Conservation (phyloP, 2,113 vertebrate genomes). For the Brachypteracias leptosomus region DNA sequence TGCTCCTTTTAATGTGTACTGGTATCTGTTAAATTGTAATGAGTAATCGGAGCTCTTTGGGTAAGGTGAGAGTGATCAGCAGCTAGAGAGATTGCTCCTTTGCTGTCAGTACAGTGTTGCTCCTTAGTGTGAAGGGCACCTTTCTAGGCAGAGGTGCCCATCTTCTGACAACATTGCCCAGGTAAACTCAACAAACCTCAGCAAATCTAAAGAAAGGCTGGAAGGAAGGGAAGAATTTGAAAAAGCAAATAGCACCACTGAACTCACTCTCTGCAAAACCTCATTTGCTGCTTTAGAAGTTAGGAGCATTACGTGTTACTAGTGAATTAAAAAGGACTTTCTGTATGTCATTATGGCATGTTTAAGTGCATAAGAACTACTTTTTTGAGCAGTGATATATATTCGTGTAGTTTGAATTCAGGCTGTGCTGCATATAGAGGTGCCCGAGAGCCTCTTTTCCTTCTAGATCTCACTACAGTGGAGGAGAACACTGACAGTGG, state of each 20-base stretch:
- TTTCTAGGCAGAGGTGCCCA: background rate
- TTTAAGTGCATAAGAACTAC: background rate
- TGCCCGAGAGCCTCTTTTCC: background rate
- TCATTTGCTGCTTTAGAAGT: background rate
- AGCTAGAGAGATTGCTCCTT: background rate
- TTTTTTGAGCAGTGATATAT: background rate
- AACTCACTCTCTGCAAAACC: background rate
- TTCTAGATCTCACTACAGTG: rapidly evolving
- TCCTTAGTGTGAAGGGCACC: background rate
- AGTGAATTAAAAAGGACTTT: background rate
- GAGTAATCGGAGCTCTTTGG: slow-evolving; percentile 17
- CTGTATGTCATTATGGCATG: rapidly evolving
- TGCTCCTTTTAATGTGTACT: background rate
- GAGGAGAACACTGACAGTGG: background rate
- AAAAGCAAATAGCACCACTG: background rate
- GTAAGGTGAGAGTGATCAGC: background rate
- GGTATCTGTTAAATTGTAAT: background rate
- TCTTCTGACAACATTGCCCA: background rate
- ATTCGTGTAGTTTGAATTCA: background rate
- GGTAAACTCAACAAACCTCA: background rate
- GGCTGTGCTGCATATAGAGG: background rate
- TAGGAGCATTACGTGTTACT: background rate
- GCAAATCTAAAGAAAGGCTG: background rate
- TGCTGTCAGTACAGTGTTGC: background rate
- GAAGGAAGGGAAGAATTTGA: background rate